phyloP scores from a whole-genome alignment of 2,113 vertebrate species.

The Synodontis membranacea region DNA sequence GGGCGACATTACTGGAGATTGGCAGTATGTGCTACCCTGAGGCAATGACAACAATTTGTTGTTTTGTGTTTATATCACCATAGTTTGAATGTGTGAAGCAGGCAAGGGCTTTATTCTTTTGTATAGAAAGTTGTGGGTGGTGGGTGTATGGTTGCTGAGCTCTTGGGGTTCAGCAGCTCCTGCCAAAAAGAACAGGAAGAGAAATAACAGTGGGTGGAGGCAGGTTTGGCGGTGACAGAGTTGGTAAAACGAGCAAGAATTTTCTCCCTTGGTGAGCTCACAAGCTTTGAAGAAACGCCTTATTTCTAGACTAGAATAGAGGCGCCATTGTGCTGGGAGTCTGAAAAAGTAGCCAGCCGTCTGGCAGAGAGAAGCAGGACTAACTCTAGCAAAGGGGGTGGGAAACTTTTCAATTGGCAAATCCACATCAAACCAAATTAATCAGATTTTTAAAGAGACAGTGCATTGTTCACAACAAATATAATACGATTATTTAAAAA shows the following conservation, averaged over 20 bases:
- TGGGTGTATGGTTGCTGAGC: slow-evolving; percentile 13
- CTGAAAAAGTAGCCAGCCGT: slow-evolving; percentile 52
- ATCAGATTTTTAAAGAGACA: background rate
- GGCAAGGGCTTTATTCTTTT: background rate
- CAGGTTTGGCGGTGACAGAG: slow-evolving; percentile 39
- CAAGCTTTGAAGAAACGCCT: slow-evolving; percentile 36
- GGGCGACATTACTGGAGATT: background rate
- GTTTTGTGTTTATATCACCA: background rate
- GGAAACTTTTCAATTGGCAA: background rate
- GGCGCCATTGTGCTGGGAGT: slow-evolving; percentile 54
- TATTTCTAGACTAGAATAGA: slow-evolving; percentile 56
- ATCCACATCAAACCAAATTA: background rate
- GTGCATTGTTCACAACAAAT: background rate
- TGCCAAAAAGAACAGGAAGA: slow-evolving; percentile 67
- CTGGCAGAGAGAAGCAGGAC: slow-evolving; percentile 48
- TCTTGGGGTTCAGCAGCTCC: slow-evolving; percentile 43
- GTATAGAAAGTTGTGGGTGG: background rate
- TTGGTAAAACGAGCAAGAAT: slow-evolving; percentile 53
- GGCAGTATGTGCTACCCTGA: background rate
- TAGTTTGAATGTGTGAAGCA: slow-evolving; percentile 2
- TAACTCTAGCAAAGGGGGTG: background rate
- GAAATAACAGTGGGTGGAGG: slow-evolving; percentile 57
- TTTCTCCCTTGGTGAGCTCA: slow-evolving; percentile 37
- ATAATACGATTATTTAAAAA: background rate
- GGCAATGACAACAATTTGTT: background rate